A percentile compares a stretch with the other conserved stretches of the same genome.
Conservation (phyloP, 2,113 vertebrate genomes). For the Rhinoptilus africanus region DNA sequence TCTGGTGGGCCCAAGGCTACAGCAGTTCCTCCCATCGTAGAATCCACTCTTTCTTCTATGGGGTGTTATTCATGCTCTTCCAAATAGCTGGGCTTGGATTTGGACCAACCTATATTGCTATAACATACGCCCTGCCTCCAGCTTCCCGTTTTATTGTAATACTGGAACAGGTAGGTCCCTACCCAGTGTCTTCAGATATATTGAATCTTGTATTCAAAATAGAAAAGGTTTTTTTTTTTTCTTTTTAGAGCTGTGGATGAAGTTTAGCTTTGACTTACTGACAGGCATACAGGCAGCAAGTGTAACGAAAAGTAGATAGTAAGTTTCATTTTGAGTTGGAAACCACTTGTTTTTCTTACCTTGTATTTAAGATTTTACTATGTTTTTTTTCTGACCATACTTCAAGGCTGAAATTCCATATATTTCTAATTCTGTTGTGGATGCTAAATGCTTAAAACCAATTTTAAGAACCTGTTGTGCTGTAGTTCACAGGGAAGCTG, state of each 20-base stretch:
- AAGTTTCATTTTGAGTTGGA: not conserved
- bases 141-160: constrained; percentile 90
- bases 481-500: not conserved
- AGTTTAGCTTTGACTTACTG: not conserved
- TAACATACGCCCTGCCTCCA: constrained; percentile 84
- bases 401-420: not conserved
- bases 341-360: not conserved
- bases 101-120: constrained; percentile 81
- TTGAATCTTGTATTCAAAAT: not conserved
- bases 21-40: constrained; percentile 60
- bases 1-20: constrained; percentile 83
- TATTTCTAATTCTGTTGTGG: not conserved
- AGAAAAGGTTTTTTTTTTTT: not conserved
- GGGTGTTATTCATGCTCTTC: constrained; percentile 79
- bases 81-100: constrained; percentile 83
- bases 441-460: not conserved
- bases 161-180: constrained; percentile 86
- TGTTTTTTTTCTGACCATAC: not conserved
- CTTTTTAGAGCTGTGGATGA: not conserved
- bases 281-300: not conserved
- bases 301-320: not conserved
- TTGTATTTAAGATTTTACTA: not conserved
- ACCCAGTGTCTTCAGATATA: not conserved
- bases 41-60: constrained; percentile 72
- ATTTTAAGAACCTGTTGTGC: not conserved